A percentile compares a stretch with the other conserved stretches of the same genome.
Conservation (phyloP, 2,888 invertebrate genomes). For the Meiosimyza platycephala region DNA sequence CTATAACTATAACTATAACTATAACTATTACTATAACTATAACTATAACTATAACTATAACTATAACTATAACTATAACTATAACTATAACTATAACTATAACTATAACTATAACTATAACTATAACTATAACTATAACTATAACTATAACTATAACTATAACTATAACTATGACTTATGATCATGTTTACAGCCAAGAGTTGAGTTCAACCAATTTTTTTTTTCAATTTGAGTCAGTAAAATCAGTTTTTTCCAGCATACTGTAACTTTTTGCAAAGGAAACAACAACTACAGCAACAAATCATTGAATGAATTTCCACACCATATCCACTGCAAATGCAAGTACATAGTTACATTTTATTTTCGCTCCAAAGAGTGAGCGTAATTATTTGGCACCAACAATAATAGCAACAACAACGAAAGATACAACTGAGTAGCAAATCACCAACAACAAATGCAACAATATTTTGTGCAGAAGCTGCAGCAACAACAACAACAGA, state of each 20-base stretch:
- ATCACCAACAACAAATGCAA: conserved; percentile 15
- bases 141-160: conserved; percentile 10
- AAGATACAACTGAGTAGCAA: conserved; percentile 22
- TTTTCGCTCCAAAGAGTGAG: not conserved
- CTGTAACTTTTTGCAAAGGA: not conserved
- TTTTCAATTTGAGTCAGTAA: not conserved
- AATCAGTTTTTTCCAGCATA: not conserved
- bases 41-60: no score
- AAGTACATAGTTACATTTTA: no score
- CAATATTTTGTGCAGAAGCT: conserved; percentile 2
- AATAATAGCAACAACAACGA: not conserved
- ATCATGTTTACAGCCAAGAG: no score
- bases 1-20: no score
- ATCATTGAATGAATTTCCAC: conserved; percentile 2
- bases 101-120: no score
- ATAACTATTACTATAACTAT: no score
- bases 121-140: not conserved
- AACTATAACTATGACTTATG: not conserved
- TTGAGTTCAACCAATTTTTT: no score
- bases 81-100: no score
- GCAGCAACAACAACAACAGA: not conserved
- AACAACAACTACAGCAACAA: not conserved
- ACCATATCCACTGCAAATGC: no score
- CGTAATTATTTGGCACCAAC: conserved; percentile 30
- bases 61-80: no score